phyloP scores from a whole-genome alignment of 2,113 vertebrate genomes.

The Typhlomys cinereus region DNA sequence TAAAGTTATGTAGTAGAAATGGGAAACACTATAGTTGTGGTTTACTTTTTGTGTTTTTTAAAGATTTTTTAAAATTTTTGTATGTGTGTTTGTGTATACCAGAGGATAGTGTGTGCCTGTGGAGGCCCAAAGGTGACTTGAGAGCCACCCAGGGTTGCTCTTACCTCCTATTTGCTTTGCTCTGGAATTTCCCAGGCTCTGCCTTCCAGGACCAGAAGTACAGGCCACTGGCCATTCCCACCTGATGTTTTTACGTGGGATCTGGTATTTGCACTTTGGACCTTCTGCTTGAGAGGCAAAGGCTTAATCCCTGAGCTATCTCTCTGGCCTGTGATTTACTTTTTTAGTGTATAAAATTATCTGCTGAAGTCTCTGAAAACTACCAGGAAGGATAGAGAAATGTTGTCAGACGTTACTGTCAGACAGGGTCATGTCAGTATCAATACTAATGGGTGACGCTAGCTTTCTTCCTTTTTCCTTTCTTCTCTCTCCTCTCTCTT shows the following conservation, averaged over 20 bases:
- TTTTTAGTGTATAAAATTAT: neutral
- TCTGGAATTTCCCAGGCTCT: too few relatives aligned
- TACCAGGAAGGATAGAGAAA: neutral
- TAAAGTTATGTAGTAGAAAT: constrained; percentile 13
- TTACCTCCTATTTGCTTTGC: too few relatives aligned
- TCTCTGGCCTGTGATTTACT: neutral
- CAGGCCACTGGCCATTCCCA: too few relatives aligned
- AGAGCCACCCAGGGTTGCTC: neutral
- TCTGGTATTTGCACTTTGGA: too few relatives aligned
- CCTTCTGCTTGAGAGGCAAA: neutral
- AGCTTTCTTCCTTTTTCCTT: neutral
- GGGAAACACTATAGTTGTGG: neutral
- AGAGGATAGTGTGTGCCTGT: too few relatives aligned
- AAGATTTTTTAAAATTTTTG: too few relatives aligned
- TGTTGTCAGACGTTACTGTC: neutral
- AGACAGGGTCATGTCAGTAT: neutral
- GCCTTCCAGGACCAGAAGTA: too few relatives aligned
- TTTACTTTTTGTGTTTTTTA: constrained; percentile 19
- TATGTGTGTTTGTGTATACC: too few relatives aligned
- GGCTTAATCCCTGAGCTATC: neutral
- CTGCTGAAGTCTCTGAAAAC: neutral
- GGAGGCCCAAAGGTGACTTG: too few relatives aligned
- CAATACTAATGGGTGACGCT: neutral
- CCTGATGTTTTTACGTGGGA: too few relatives aligned
- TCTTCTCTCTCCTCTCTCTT: too few relatives aligned